Evolutionary conservation across 2,888 invertebrate genomes (phyloP).

Genomic region (Oegoconia quadripuncta): DNA sequence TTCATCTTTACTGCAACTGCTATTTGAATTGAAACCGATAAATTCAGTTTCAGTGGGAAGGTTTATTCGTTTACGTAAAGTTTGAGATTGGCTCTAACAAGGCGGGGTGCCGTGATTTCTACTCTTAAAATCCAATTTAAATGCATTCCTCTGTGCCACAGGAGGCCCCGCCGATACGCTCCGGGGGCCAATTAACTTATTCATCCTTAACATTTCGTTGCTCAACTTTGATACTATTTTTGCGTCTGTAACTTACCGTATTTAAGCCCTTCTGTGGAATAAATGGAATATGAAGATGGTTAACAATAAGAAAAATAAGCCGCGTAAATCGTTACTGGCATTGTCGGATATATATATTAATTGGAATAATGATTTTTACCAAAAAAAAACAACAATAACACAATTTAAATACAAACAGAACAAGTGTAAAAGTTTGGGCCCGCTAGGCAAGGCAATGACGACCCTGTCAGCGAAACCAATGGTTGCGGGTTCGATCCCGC

Average conservation of each 20-base stretch:
- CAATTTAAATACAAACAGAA: no score
- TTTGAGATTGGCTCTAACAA: slow-evolving; percentile 78
- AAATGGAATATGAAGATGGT: no score
- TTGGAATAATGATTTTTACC: no score
- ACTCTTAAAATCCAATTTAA: slow-evolving; percentile 80
- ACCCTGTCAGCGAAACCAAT: no score
- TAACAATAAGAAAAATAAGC: no score
- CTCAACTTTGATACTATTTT: slow-evolving; percentile 63
- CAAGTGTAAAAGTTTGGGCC: no score
- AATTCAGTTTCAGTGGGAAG: slow-evolving; percentile 61
- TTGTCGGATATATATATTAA: no score
- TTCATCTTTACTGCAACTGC: slow-evolving; percentile 19
- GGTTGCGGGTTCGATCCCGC: no score
- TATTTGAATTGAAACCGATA: slow-evolving; percentile 62
- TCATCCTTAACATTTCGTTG: slow-evolving; percentile 78
- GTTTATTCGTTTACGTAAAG: slow-evolving; percentile 78
- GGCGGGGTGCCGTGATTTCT: slow-evolving; percentile 74
- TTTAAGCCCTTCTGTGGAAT: slow-evolving; percentile 37
- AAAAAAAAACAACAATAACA: no score
- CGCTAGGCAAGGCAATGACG: no score
- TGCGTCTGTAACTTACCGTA: slow-evolving; percentile 37
- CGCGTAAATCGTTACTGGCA: no score
- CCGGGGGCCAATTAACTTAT: slow-evolving; percentile 77
- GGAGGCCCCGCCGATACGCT: slow-evolving; percentile 73
- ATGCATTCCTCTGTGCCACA: slow-evolving; percentile 79